These are phyloP conservation scores for Onchidella celtica DNA, from an alignment of 2,888 invertebrate genomes.

Conservation along the genomic window DNA sequence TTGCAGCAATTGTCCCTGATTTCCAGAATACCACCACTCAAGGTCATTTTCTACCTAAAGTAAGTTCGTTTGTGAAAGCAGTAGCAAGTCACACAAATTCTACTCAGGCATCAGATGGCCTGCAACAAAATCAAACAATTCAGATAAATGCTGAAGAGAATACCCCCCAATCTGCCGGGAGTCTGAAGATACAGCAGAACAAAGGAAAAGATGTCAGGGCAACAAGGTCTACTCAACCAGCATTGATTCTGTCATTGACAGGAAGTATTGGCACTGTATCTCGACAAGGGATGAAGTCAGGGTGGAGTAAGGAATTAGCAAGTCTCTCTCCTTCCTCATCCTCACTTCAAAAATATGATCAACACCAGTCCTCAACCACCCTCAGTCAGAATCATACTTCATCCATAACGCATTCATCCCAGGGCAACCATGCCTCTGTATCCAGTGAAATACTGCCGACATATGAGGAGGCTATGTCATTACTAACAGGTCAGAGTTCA, in stretches of 20 bases:
- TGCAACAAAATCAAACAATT: neutral
- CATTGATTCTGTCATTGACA: slow-evolving; percentile 37
- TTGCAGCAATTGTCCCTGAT: neutral
- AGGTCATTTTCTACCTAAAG: neutral
- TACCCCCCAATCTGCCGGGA: neutral
- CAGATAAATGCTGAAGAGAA: neutral
- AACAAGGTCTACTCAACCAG: slow-evolving; percentile 8
- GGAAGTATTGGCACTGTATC: slow-evolving; percentile 44
- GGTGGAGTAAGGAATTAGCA: slow-evolving; percentile 10
- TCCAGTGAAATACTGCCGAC: neutral
- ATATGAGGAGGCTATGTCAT: neutral
- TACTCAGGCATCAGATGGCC: neutral
- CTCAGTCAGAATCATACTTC: neutral
- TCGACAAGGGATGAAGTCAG: slow-evolving; percentile 29
- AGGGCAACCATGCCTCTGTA: neutral
- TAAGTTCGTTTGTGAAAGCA: neutral
- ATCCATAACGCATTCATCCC: neutral
- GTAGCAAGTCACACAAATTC: neutral
- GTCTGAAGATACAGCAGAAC: neutral
- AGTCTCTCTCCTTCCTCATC: neutral
- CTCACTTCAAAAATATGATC: neutral
- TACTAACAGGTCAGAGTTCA: neutral
- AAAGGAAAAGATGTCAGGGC: neutral
- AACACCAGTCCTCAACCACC: neutral
- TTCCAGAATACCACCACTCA: neutral